Conservation (phyloP, 2,797 vertebrate genomes). For the Glyptemys insculpta region DNA sequence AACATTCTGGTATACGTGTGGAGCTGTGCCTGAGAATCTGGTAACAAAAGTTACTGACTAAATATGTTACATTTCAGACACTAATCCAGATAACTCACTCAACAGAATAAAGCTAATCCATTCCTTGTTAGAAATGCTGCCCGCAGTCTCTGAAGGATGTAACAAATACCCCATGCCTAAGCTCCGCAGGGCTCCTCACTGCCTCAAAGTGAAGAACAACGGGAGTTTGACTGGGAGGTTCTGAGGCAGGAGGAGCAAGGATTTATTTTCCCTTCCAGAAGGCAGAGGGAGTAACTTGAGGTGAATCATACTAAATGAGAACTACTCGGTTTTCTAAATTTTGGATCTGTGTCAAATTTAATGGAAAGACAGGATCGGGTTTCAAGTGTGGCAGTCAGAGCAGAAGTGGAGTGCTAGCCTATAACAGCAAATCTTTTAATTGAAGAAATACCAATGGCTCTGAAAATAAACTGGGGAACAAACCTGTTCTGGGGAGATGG, state of each 20-base stretch:
- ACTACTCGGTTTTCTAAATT: neutral
- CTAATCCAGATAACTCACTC: constrained; percentile 45
- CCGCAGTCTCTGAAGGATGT: constrained; percentile 19
- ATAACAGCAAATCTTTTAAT: neutral
- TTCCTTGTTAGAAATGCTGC: constrained; percentile 43
- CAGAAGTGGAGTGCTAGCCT: neutral
- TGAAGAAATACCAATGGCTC: neutral
- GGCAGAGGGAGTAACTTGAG: neutral
- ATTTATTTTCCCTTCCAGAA: neutral
- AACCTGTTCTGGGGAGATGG: neutral
- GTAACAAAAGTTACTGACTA: constrained; percentile 4
- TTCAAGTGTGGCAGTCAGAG: neutral
- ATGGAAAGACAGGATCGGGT: neutral
- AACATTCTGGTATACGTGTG: neutral
- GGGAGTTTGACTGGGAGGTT: neutral
- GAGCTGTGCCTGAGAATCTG: neutral
- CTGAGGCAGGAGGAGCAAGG: neutral
- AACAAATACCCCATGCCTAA: constrained; percentile 29
- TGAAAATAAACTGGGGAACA: constrained; percentile 15
- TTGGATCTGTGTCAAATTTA: neutral
- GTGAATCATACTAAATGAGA: neutral
- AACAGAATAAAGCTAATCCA: constrained; percentile 52
- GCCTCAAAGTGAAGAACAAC: constrained; percentile 1
- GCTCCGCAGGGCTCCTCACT: constrained; percentile 20
- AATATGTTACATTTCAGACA: constrained; percentile 27